phyloP scores from a whole-genome alignment of 2,113 vertebrate genomes.

The Leiothrix lutea region DNA sequence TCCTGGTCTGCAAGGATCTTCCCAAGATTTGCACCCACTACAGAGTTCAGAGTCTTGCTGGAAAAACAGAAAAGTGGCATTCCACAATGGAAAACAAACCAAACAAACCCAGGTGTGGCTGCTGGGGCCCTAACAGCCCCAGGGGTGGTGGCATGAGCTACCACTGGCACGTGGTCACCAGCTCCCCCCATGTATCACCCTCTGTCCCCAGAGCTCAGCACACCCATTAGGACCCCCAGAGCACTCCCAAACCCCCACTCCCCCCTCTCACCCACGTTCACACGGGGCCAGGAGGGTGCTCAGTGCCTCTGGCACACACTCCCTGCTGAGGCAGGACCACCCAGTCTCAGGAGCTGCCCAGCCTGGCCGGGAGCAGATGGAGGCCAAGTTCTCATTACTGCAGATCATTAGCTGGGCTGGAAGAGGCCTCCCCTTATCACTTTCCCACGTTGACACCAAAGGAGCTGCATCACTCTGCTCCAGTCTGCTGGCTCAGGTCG shows the following conservation, averaged over 20 bases:
- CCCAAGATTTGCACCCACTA: not conserved
- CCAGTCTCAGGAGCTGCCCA: not conserved
- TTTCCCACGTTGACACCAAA: not conserved
- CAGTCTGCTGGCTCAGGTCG: not conserved
- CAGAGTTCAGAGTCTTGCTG: not conserved
- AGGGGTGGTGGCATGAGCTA: accelerated
- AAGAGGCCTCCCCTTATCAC: not conserved
- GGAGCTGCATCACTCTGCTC: not conserved
- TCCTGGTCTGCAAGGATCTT: not conserved
- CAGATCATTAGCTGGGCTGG: not conserved
- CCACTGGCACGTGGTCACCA: not conserved
- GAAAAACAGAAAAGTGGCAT: not conserved
- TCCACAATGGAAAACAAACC: not conserved
- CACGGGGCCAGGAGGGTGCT: not conserved
- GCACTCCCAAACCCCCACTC: not conserved
- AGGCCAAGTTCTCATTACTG: constrained; percentile 25
- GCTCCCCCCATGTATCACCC: not conserved
- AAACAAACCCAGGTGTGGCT: not conserved
- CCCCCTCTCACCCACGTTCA: accelerated
- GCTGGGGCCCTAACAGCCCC: not conserved
- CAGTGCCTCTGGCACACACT: not conserved
- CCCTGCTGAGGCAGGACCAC: not conserved
- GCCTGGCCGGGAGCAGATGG: not conserved
- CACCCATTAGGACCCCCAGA: accelerated
- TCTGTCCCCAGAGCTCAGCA: not conserved